A percentile compares a stretch with the other conserved stretches of the same genome.
Conservation (phyloP, 2,888 invertebrate species). For the Philereme transversata region DNA sequence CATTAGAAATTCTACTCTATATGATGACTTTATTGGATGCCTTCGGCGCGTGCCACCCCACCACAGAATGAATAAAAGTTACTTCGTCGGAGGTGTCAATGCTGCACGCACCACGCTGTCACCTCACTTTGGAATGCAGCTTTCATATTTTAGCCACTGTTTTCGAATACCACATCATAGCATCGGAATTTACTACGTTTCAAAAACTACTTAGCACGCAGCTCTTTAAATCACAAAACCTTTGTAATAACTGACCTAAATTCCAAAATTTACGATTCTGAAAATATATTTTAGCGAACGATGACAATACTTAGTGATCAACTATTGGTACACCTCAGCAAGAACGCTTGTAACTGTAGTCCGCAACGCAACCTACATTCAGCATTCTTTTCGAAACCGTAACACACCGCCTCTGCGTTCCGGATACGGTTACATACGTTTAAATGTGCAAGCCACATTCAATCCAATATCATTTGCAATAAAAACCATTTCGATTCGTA, state of each 20-base stretch:
- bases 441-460: constrained; percentile 66
- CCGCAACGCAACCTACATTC: constrained; percentile 81
- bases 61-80: constrained; percentile 27
- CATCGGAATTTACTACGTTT: constrained; percentile 6
- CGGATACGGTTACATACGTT: constrained; percentile 59
- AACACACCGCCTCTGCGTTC: constrained; percentile 81
- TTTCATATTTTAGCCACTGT: constrained; percentile 45
- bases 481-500: constrained; percentile 69
- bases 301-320: constrained; percentile 73
- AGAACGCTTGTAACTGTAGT: constrained; percentile 78
- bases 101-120: constrained; percentile 44
- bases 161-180: constrained; percentile 3
- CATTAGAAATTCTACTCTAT: constrained; percentile 78
- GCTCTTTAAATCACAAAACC: constrained; percentile 24
- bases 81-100: constrained; percentile 44
- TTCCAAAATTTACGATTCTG: constrained; percentile 50
- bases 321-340: constrained; percentile 65
- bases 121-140: constrained; percentile 48
- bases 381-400: constrained; percentile 83
- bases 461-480: constrained; percentile 66
- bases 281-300: constrained; percentile 54
- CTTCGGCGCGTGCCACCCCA: constrained; percentile 56
- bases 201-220: constrained; percentile 21
- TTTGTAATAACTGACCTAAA: constrained; percentile 38
- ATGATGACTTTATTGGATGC: constrained; percentile 79